Evolutionary conservation across 2,797 vertebrate genomes (phyloP), one percentile per base, ranked within the genome.

Genomic region (Syngnathus acus): DNA sequence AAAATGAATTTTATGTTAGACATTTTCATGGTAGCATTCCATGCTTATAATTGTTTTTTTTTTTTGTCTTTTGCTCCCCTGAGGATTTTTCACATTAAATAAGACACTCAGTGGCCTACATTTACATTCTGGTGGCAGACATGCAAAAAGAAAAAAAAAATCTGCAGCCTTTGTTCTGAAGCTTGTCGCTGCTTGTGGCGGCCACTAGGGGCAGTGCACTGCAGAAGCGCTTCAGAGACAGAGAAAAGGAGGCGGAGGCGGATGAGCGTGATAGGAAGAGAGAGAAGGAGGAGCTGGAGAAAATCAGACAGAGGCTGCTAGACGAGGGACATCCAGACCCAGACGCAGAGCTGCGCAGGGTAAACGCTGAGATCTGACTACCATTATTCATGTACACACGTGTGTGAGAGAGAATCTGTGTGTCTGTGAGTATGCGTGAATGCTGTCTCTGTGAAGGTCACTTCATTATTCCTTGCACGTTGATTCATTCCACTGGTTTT

Each of bases 321-420:
- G 95, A 95, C 78, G 97, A 99, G 90, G 97, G 97, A 61, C 97
- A 99, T 78, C 97, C 97, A 60, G 95, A 99, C 84, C 97, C 97
- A 63, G 97, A 99, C 81, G 95, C 95, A 67, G 97, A 99, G 80
- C 93, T 99, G 42, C 95, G 97, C 86, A 94, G 97, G 91, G 97
- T 99, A 82, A 40, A 78, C n/a, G 64, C 42, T 13, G 54, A 48
- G 61, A 8, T 37, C 21, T 55, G 26, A 1, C 32, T 32, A 47
- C 19, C 9, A 67, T 47, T 58, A 1, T 66, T 19, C 26, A 21
- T 63, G 53, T 80, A 70, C 23, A 70, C 23, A 45, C 42, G 51
- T n/a, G 13, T 37, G 21, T 64, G 69, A 51, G 68, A n/a, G 60
- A 8, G 60, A 38, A 53, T 71, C 6, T 45, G 60, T 16, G 40